Conservation (phyloP, 2,888 invertebrate genomes). For the Lysandra bellargus region DNA sequence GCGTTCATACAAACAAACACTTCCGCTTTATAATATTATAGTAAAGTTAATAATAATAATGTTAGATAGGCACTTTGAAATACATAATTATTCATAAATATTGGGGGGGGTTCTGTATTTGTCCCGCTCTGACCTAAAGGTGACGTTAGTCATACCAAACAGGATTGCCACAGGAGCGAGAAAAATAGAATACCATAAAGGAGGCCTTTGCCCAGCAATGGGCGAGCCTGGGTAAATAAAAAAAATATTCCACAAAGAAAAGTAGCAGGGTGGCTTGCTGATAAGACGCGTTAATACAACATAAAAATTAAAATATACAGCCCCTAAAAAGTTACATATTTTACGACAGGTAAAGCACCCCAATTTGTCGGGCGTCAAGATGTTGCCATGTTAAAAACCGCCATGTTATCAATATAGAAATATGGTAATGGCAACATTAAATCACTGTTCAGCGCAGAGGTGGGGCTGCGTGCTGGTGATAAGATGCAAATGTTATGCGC, state of each 20-base stretch:
- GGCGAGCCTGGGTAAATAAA: no score
- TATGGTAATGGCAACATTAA: constrained; percentile 29
- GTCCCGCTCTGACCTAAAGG: no score
- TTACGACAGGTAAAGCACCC: background rate
- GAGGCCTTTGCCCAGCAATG: no score
- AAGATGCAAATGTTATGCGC: constrained; percentile 70
- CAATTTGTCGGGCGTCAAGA: background rate
- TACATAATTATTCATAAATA: no score
- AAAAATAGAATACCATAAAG: no score
- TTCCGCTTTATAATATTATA: no score
- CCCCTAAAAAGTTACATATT: background rate
- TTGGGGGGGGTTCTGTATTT: no score
- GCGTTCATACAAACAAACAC: no score
- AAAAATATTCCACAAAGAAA: background rate
- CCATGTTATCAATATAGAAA: constrained; percentile 18
- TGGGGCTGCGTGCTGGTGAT: constrained; percentile 58
- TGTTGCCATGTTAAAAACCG: constrained; percentile 2
- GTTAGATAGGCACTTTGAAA: no score
- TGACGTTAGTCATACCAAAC: no score
- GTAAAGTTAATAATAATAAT: no score
- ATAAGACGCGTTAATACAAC: background rate
- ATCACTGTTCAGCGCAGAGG: constrained; percentile 21
- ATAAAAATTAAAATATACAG: background rate
- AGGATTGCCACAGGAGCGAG: no score
- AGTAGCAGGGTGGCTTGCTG: background rate